Base-by-base conservation (phyloP, 2,797 vertebrate genomes). In the Dromococcyx pavoninus region DNA sequence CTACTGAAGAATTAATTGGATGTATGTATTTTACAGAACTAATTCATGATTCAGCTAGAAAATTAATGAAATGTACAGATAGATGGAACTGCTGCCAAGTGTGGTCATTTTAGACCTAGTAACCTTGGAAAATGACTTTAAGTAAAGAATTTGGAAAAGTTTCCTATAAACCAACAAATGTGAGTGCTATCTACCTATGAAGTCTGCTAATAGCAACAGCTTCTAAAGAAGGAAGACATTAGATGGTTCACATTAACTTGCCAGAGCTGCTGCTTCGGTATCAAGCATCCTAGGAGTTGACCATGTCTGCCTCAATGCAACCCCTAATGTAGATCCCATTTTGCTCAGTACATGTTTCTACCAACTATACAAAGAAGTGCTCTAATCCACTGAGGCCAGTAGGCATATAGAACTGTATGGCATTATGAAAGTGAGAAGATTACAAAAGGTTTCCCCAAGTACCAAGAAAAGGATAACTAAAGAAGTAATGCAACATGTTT, bases 41-140 rank as follows among this genome's bases (percentile, higher is more conserved):
- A 88, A 88, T 75, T 46, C 76, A 70, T 73, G 82, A 96, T 86
- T 96, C 89, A 83, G 92, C 93, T 94, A 86, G 87, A 94, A 95
- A 93, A 94, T 81, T 95, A 97, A 94, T 95, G 70, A 94, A 95
- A 93, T 58, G 73, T 88, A 69, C 69, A 92, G 84, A 41, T 44
- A n/a, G 53, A 67, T 92, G 73, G 73, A 82, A 64, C 58, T 78
- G 76, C 87, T 96, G 92, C 93, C 92, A 94, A 50, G 28, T 94
- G 18, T 13, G 43, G 85, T 86, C 85, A 72, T 95, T 95, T 88
- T 86, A 93, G 58, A 86, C 91, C 62, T 66, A 92, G 50, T 43
- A 86, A 93, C 91, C 73, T 94, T 89, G 87, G 87, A 81, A 93
- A 95, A 89, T 64, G 73, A 95, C 93, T 91, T 93, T 50, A 86